Base-by-base conservation (phyloP, 2,797 vertebrate genomes). In the Staurois parvus region DNA sequence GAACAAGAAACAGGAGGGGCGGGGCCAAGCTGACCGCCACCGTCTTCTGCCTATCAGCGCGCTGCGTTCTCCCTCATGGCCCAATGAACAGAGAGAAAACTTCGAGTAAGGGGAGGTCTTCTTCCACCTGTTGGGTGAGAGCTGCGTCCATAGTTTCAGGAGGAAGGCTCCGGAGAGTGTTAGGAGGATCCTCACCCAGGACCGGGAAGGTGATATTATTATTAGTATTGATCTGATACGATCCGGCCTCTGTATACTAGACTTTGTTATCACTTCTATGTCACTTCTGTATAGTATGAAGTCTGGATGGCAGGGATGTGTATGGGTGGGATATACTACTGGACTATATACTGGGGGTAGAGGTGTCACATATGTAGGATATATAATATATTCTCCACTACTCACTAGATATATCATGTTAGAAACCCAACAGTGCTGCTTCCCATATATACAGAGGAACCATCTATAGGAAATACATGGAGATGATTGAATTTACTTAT, bases 61-160 rank as follows among this genome's bases (percentile, higher is more conserved):
- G 0, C 8, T 28, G 0, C 1, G 17, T 15, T 32, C 21, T 4
- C 21, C 8, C 1, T 4, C 0, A 21, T 19, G 56, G 68, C 0
- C 4, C 81, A 90, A 89, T 86, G 40, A 64, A 1, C 0, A 24
- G 0, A 0, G 64, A 76, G 59, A n/a, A 59, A 68, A 72, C 77
- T 80, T 13, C 72, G 32, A 26, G 0, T 72, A 32, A 3, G 79
- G 4, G 40, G 1, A 0, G 56, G 29, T 7, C 45, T 7, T 4
- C 59, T 19, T 48, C 45, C 30, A 26, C 0, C 0, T 52, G 79
- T 11, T 52, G 75, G 74, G 56, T 17, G 40, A 86, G 72, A n/a
- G 56, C 9, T 59, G 86, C 30, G 48, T 91, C 88, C 83, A 26
- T 72, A 48, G 89, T 85, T 88, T 87, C 83, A 67, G 29, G 81